Evolutionary conservation across 2,113 vertebrate species (phyloP), one percentile per base, ranked within the genome.

Genomic region (Cebidichthys violaceus): DNA sequence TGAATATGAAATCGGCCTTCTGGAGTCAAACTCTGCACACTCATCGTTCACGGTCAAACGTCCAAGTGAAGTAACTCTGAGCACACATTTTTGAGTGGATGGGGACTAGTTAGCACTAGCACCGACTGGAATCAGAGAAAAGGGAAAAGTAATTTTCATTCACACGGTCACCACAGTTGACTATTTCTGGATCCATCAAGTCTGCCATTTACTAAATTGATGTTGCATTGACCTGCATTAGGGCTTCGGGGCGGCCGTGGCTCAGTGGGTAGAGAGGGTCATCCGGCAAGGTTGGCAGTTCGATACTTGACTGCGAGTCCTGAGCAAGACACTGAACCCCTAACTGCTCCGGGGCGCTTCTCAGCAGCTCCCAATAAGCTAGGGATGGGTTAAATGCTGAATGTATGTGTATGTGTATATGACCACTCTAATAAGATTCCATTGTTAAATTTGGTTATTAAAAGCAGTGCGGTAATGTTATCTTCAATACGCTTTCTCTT

Each of bases 1-100:
- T 39, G 45, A 76, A 55, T 66, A 52, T 77, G 31, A 39, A 66
- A 37, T 24, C 22, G 55, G 45, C 50, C 69, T 47, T 69, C 29
- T 33, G 14, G 18, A 24, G 54, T 69, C 31, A 54, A 29, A 62
- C 20, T 77, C n/a, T 47, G 4, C 35, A 62, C 22, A 39, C 27
- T 20, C 8, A n/a, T 33, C 18, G 8, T 73, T 62, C 14, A 22
- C n/a, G 62, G 20, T 59, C 65, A 39, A 52, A 75, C 35, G 27
- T 41, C 17, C 33, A 20, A 13, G 18, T 39, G 41, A 24, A 70
- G 20, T 20, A 41, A 24, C 60, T 55, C 64, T 65, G 11, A 33
- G 15, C 54, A 50, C 11, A 29, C 6, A 57, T 41, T 7, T 60
- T 20, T 54, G 43, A 59, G 33, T 61, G 22, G 61, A 27, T 13